Evolutionary conservation across 1,140 invertebrate genomes (phyloP).

Genomic region (Drosophila pseudoobscura): DNA sequence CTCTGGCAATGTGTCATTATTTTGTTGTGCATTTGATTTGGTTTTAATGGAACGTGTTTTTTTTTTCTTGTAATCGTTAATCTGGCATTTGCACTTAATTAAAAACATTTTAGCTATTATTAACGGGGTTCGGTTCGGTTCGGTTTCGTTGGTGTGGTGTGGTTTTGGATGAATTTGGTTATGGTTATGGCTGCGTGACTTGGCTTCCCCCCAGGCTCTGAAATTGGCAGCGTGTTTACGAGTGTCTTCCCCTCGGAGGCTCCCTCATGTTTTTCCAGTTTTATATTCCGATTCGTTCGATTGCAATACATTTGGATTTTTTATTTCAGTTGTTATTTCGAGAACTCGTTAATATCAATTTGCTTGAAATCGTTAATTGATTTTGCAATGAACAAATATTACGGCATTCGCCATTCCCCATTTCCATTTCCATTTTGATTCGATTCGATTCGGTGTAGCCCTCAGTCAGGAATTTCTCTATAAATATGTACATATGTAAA

Average conservation of each 20-base stretch:
- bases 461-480: constrained; percentile 57
- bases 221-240: constrained; percentile 39
- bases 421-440: background rate
- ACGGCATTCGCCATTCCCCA: constrained; percentile 63
- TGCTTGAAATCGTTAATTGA: constrained; percentile 80
- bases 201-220: constrained; percentile 60
- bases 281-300: constrained; percentile 38
- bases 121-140: constrained; percentile 51
- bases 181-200: constrained; percentile 67
- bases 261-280: constrained; percentile 50
- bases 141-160: constrained; percentile 16
- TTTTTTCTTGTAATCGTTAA: constrained; percentile 79
- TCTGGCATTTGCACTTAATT: constrained; percentile 82
- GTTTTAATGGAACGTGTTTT: constrained; percentile 80
- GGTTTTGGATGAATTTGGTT: constrained; percentile 26
- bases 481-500: constrained; percentile 28
- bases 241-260: constrained; percentile 4
- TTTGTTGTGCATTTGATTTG: constrained; percentile 41
- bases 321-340: constrained; percentile 64
- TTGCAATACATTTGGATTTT: constrained; percentile 44
- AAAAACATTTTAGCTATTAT: constrained; percentile 82
- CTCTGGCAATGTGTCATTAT: constrained; percentile 38
- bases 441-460: background rate
- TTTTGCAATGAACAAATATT: constrained; percentile 82
- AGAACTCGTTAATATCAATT: constrained; percentile 83